Evolutionary conservation across 2,888 invertebrate species (phyloP), one percentile per base, ranked within the genome.

Genomic region (Cosmia trapezina): DNA sequence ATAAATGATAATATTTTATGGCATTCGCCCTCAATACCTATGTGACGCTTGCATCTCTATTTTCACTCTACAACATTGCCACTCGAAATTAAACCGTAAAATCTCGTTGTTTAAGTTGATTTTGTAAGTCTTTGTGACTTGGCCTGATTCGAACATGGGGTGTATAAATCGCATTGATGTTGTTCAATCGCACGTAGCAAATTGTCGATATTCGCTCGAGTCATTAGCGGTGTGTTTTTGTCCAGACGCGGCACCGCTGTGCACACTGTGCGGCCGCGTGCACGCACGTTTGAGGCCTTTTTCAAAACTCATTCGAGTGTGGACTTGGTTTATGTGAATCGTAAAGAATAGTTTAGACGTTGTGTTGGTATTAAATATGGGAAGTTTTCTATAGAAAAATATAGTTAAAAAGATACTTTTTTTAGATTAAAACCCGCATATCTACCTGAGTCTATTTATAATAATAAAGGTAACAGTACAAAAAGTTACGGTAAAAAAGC

Each of bases 1-100:
- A 96, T 95, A 95, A 96, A 96, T 95, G 94, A 94, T 94, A 90
- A 93, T 93, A 93, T 94, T 95, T 95, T 94, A 95, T 94, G 93
- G 94, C 91, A 86, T 91, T 93, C 91, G 93, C 94, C 93, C 94
- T 94, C 93, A 86, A 93, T 93, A 28, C 28, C 28, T 28, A 91
- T 89, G 89, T 88, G 92, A 92, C 90, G 92, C 89, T 94, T 92
- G 93, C 92, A 92, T 94, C 95, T 95, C 92, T 92, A 95, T 94
- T 93, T 93, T 70, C 66, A 2, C 14, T 60, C 12, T 3, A 22
- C 84, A 91, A 84, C 89, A 88, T 87, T 81, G 74, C 77, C 78
- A 81, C 4, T 33, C 60, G 0, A 89, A 86, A 84, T 74, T 51
- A 1, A 47, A 73, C 83, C 76, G 19, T 92, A 86, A 3, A 53